These are phyloP conservation scores for Conger conger DNA, from an alignment of 2,113 vertebrate species.

Conservation along the genomic window DNA sequence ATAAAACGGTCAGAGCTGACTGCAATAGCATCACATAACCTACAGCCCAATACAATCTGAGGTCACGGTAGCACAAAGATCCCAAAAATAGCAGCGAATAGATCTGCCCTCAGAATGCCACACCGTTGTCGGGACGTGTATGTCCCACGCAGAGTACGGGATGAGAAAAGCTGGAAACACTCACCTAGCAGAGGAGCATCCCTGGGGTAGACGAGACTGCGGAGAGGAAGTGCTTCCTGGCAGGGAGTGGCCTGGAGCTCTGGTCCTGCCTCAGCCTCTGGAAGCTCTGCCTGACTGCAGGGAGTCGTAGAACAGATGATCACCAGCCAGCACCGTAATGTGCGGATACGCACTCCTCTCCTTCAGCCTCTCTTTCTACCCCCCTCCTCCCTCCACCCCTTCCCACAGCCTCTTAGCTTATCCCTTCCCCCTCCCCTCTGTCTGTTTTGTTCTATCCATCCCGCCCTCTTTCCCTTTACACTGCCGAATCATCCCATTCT, in stretches of 20 bases:
- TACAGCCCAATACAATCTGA: neutral
- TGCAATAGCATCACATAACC: neutral
- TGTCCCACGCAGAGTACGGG: neutral
- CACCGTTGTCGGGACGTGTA: too few species aligned
- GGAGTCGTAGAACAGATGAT: conserved; percentile 47
- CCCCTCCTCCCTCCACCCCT: conserved; percentile 1
- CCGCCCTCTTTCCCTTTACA: neutral
- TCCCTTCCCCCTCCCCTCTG: conserved; percentile 28
- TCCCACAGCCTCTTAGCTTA: conserved; percentile 39
- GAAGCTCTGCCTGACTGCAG: conserved; percentile 19
- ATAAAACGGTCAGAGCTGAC: neutral
- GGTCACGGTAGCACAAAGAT: neutral
- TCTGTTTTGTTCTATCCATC: conserved; percentile 8
- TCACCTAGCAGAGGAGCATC: conserved; percentile 55
- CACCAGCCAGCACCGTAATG: conserved; percentile 43
- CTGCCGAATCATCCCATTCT: too few species aligned
- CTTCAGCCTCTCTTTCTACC: neutral
- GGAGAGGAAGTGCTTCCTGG: conserved; percentile 27
- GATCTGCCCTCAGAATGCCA: too few species aligned
- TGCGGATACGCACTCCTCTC: conserved; percentile 35
- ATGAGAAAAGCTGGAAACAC: conserved; percentile 7
- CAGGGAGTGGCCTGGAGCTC: conserved; percentile 40
- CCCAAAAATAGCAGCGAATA: neutral
- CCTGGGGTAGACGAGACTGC: neutral
- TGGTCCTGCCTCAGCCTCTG: conserved; percentile 31